These are phyloP conservation scores for Lasioglossum morio DNA, from an alignment of 2,888 invertebrate species.

Conservation along the genomic window DNA sequence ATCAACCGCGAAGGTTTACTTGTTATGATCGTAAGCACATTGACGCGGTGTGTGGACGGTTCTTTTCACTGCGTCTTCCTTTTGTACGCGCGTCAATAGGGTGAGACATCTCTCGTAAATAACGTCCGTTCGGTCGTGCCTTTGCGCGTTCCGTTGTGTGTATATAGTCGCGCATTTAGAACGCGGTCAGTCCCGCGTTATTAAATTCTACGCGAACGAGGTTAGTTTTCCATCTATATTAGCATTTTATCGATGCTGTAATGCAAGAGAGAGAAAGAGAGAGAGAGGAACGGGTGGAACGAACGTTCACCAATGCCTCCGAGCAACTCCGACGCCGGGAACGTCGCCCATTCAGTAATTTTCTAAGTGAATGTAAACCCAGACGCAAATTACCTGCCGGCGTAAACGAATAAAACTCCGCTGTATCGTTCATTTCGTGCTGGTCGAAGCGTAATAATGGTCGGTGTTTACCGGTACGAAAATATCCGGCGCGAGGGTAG, in stretches of 20 bases:
- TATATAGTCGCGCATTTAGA: slow-evolving; percentile 32
- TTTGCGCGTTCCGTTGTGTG: slow-evolving; percentile 4
- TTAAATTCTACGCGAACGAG: slow-evolving; percentile 47
- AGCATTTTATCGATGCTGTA: slow-evolving; percentile 53
- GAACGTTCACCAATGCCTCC: slow-evolving; percentile 24
- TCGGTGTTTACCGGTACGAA: not conserved
- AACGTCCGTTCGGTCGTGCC: slow-evolving; percentile 9
- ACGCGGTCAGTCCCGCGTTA: slow-evolving; percentile 34
- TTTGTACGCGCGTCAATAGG: not conserved
- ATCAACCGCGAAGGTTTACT: slow-evolving; percentile 8
- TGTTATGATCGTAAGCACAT: slow-evolving; percentile 21
- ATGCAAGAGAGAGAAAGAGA: slow-evolving; percentile 12
- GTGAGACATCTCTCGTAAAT: slow-evolving; percentile 8
- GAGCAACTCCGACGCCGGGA: slow-evolving; percentile 29
- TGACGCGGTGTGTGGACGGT: not conserved
- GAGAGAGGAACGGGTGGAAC: slow-evolving; percentile 18
- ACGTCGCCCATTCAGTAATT: slow-evolving; percentile 49
- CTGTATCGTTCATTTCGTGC: not conserved
- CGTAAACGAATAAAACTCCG: not conserved
- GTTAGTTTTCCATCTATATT: slow-evolving; percentile 54
- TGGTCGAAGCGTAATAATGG: not conserved
- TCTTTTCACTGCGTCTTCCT: not conserved
- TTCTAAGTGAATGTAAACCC: slow-evolving; percentile 48
- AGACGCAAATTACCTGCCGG: slow-evolving; percentile 27
- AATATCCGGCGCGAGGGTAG: not conserved